Percentiles rank a stretch among this genome's conserved stretches.
phyloP scores from a whole-genome alignment of 1,140 invertebrate genomes.

The Rhopalosiphum padi region DNA sequence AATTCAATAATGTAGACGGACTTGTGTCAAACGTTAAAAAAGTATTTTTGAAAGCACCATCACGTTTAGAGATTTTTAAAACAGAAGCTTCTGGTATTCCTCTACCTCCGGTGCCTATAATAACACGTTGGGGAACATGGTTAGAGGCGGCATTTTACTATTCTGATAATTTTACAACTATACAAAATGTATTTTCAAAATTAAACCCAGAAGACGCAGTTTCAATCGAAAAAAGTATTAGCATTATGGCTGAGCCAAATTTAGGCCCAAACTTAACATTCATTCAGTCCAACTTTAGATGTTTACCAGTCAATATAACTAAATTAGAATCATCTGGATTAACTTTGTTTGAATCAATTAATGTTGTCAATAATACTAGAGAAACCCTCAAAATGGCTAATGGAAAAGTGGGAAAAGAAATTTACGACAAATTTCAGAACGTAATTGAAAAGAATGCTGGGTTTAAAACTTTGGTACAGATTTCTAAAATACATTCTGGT shows the following conservation, averaged over 20 bases:
- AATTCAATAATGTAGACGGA: too few species aligned
- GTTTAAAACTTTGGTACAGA: too few species aligned
- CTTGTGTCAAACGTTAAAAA: not conserved
- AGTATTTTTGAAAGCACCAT: constrained; percentile 4
- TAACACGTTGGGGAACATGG: not conserved
- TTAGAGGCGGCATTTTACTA: constrained; percentile 6
- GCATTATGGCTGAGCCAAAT: not conserved
- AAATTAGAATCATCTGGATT: not conserved
- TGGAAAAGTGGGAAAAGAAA: too few species aligned
- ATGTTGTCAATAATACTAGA: too few species aligned
- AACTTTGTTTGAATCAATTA: not conserved
- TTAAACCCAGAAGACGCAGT: too few species aligned
- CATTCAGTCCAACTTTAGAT: constrained; percentile 3
- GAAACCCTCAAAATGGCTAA: too few species aligned
- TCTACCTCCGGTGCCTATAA: not conserved
- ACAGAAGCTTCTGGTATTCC: not conserved
- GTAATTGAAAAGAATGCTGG: too few species aligned
- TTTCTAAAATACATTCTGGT: too few species aligned
- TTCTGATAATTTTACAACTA: not conserved
- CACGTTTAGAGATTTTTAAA: constrained; percentile 7
- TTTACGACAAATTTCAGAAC: too few species aligned
- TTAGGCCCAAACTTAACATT: not conserved
- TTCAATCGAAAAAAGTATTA: too few species aligned
- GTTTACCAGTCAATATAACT: not conserved
- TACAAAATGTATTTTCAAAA: not conserved